These are phyloP conservation scores for Ploceus nigricollis DNA, from an alignment of 2,113 vertebrate species.

Conservation along the genomic window DNA sequence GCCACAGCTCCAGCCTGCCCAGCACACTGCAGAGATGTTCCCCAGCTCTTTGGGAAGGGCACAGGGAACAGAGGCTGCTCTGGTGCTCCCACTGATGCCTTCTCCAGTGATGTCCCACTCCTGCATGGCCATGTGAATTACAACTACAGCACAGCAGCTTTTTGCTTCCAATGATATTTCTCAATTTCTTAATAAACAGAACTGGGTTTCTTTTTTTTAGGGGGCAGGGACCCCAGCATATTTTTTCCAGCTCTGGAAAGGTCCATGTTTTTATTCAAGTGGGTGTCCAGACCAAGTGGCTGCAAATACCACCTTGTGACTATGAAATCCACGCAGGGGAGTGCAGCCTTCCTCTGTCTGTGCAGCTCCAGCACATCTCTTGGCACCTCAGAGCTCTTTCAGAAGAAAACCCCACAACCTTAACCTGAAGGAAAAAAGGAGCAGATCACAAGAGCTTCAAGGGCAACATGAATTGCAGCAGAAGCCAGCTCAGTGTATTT, in stretches of 20 bases:
- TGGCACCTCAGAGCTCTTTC: not conserved
- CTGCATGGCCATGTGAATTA: accelerated
- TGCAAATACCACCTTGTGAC: not conserved
- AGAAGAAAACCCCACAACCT: not conserved
- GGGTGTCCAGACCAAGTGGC: not conserved
- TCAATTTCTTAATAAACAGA: not conserved
- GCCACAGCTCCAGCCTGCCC: not conserved
- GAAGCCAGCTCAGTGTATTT: not conserved
- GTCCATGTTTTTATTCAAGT: not conserved
- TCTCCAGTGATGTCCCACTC: not conserved
- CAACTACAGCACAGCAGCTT: not conserved
- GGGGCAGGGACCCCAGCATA: not conserved
- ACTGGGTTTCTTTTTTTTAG: not conserved
- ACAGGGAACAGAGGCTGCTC: not conserved
- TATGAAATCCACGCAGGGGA: accelerated
- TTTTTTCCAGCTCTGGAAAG: not conserved
- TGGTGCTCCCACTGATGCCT: not conserved
- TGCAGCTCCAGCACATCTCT: not conserved
- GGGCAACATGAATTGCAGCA: not conserved
- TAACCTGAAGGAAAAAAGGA: not conserved
- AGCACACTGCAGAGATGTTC: not conserved
- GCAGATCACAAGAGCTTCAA: not conserved
- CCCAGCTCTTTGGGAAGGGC: not conserved
- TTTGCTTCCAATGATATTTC: not conserved
- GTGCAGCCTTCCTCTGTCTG: accelerated